A percentile compares a stretch with the other conserved stretches of the same genome.
phyloP scores from a whole-genome alignment of 2,888 invertebrate species.

The Lithodes maja region DNA sequence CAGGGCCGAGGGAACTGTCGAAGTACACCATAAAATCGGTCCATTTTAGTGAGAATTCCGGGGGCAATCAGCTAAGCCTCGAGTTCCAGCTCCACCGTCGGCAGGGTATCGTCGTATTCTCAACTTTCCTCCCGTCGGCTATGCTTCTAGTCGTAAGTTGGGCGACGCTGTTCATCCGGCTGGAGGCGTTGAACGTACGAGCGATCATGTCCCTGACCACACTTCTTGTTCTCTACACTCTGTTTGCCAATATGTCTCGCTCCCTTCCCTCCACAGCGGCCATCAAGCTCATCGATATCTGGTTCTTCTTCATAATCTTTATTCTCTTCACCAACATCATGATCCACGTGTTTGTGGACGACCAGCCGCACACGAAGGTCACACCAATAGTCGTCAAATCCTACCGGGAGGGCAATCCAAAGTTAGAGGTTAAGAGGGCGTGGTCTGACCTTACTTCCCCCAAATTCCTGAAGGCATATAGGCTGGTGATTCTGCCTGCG shows the following conservation, averaged over 20 bases:
- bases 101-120: constrained; percentile 31
- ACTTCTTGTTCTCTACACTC: constrained; percentile 49
- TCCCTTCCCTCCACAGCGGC: constrained; percentile 45
- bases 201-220: constrained; percentile 50
- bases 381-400: background rate
- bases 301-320: constrained; percentile 61
- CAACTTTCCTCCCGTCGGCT: constrained; percentile 42
- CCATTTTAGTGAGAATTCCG: background rate
- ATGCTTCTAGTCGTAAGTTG: constrained; percentile 48
- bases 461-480: constrained; percentile 22
- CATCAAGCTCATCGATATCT: constrained; percentile 53
- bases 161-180: constrained; percentile 44
- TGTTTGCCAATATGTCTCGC: constrained; percentile 45
- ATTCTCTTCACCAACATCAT: constrained; percentile 50
- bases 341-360: constrained; percentile 47
- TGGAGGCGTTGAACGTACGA: constrained; percentile 38
- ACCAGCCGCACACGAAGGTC: background rate
- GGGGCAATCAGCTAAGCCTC: background rate
- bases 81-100: constrained; percentile 42
- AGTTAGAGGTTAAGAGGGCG: background rate
- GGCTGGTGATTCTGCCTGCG: constrained; percentile 30
- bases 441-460: background rate
- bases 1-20: constrained; percentile 27
- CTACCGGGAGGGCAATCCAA: background rate
- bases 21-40: constrained; percentile 24